Percentiles rank a stretch among this genome's conserved stretches.
Evolutionary conservation across 2,797 vertebrate species (phyloP).

Genomic region (Micropoecilia bifurca): DNA sequence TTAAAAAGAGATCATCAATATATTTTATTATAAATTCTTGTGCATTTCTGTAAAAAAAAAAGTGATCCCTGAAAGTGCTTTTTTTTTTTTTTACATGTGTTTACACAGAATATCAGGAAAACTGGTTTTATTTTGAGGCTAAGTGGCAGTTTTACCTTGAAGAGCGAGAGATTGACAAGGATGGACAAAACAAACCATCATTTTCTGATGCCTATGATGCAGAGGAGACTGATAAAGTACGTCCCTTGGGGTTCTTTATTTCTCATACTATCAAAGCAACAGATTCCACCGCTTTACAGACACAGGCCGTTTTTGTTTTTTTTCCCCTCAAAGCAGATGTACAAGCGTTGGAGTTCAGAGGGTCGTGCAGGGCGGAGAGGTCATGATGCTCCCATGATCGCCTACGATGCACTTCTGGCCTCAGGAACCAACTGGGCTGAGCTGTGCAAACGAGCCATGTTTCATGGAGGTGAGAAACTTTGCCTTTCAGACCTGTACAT

Average conservation of each 20-base stretch:
- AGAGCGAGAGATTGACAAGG: conserved; percentile 89
- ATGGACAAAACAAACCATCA: conserved; percentile 83
- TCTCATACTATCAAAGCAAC: neutral
- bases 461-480: conserved; percentile 90
- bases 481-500: neutral
- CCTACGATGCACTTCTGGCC: conserved; percentile 92
- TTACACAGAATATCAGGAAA: conserved; percentile 92
- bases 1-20: neutral
- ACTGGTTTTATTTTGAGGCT: conserved; percentile 98
- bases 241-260: neutral
- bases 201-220: conserved; percentile 88
- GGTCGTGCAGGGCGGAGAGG: conserved; percentile 90
- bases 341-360: conserved; percentile 97
- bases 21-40: too few relatives aligned
- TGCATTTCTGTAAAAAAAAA: neutral
- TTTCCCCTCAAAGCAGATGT: conserved; percentile 72
- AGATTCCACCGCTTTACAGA: neutral
- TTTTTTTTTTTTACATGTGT: conserved; percentile 27
- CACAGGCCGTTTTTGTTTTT: neutral
- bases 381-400: conserved; percentile 97
- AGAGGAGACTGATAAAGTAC: conserved; percentile 92
- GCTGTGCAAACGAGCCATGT: conserved; percentile 92
- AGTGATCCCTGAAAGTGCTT: conserved; percentile 5
- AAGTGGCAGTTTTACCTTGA: conserved; percentile 99
- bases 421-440: conserved; percentile 89